Evolutionary conservation across 2,113 vertebrate genomes (phyloP).

Genomic region (Nanorana parkeri): DNA sequence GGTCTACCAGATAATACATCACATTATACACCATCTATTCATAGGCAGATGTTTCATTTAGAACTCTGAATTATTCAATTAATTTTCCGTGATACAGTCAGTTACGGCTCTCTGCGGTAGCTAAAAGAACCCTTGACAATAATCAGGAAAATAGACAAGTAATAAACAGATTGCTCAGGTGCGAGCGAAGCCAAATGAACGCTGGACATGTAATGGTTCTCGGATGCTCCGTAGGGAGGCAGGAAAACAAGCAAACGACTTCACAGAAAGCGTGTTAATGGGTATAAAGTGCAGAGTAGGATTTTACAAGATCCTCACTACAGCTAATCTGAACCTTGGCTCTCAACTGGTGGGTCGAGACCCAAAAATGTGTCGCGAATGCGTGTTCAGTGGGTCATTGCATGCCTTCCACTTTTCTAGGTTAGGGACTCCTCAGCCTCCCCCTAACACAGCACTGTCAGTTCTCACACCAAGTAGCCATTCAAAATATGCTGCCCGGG

Average conservation of each 20-base stretch:
- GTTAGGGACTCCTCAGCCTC: too few species aligned
- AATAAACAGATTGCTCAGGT: constrained; percentile 42
- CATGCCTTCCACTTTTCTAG: too few species aligned
- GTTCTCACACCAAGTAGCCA: too few species aligned
- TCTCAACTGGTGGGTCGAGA: too few species aligned
- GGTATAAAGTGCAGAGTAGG: too few species aligned
- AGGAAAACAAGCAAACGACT: neutral
- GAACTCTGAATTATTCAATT: constrained; percentile 35
- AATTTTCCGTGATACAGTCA: constrained; percentile 23
- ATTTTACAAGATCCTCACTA: too few species aligned
- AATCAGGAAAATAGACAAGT: constrained; percentile 30
- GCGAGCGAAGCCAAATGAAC: constrained; percentile 29
- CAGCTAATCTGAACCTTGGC: too few species aligned
- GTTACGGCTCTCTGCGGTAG: constrained; percentile 32
- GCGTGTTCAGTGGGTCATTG: too few species aligned
- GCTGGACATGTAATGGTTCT: neutral
- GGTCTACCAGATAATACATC: constrained; percentile 33
- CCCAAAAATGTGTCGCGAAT: too few species aligned
- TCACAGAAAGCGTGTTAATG: neutral
- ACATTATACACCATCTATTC: constrained; percentile 20
- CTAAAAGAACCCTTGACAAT: constrained; percentile 41
- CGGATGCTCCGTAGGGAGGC: neutral
- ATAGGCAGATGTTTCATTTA: constrained; percentile 41
- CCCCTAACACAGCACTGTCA: too few species aligned
- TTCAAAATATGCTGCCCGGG: too few species aligned